These are phyloP conservation scores for Urocynchramus pylzowi DNA, from an alignment of 2,113 vertebrate species.

Conservation along the genomic window DNA sequence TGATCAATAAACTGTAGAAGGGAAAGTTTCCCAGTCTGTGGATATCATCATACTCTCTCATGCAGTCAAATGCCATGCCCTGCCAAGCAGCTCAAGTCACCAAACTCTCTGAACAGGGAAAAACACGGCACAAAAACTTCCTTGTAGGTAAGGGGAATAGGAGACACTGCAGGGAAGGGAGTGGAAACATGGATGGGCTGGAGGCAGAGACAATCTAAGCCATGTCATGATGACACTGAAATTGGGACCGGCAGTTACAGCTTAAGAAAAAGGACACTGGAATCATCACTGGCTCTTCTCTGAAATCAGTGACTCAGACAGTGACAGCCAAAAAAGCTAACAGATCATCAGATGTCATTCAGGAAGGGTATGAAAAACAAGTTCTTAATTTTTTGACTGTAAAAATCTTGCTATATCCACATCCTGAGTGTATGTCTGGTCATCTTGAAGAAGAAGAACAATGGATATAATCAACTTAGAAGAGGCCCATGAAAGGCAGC, in stretches of 20 bases:
- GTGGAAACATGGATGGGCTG: no score
- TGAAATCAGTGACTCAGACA: neutral
- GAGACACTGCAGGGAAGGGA: neutral
- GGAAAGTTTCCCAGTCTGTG: neutral
- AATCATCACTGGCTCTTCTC: neutral
- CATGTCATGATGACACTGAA: neutral
- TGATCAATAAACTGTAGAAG: neutral
- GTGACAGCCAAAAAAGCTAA: neutral
- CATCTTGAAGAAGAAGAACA: neutral
- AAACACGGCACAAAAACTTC: neutral
- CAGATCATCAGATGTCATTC: neutral
- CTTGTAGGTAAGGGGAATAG: neutral
- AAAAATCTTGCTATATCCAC: neutral
- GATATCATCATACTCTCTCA: neutral
- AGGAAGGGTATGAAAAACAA: constrained; percentile 1
- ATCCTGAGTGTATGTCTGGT: neutral
- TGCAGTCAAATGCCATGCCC: neutral
- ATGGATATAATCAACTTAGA: neutral
- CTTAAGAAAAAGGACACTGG: neutral
- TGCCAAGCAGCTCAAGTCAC: neutral
- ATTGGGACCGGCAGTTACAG: neutral
- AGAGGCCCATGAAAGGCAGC: neutral
- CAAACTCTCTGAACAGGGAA: neutral
- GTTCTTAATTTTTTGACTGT: neutral
- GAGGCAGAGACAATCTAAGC: neutral